These are phyloP conservation scores for Dynastes grantii DNA, from an alignment of 2,888 invertebrate species.

Conservation along the genomic window DNA sequence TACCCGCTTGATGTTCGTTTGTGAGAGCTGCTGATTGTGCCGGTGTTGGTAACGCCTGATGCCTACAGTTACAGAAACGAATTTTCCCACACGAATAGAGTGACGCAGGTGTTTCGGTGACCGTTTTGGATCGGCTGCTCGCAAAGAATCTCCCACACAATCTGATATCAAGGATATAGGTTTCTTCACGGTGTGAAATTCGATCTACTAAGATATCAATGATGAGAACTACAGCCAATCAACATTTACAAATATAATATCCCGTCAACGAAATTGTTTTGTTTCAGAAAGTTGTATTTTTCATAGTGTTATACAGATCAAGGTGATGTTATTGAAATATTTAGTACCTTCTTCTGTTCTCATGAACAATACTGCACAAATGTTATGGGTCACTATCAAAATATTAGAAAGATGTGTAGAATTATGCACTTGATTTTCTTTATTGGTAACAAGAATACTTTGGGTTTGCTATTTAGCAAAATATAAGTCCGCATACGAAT, in stretches of 20 bases:
- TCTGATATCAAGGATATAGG: conserved; percentile 15
- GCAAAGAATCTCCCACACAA: conserved; percentile 40
- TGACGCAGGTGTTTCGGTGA: conserved; percentile 37
- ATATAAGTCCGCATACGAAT: too few species aligned
- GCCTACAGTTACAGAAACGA: conserved; percentile 33
- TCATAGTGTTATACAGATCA: too few species aligned
- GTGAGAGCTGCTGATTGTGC: neutral
- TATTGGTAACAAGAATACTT: too few species aligned
- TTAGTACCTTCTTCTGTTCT: too few species aligned
- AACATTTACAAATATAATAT: neutral
- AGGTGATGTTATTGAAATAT: too few species aligned
- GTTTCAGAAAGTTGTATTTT: too few species aligned
- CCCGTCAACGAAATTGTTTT: neutral
- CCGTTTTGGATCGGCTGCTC: conserved; percentile 21
- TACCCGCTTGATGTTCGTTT: neutral
- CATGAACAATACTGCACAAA: too few species aligned
- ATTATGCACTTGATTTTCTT: too few species aligned
- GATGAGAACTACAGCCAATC: neutral
- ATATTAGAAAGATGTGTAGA: too few species aligned
- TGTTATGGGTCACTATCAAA: too few species aligned
- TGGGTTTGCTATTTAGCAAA: too few species aligned
- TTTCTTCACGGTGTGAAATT: conserved; percentile 33
- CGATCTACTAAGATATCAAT: conserved; percentile 20
- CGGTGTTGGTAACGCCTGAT: conserved; percentile 13
- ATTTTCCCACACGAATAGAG: conserved; percentile 35